Percentiles rank a stretch among this genome's conserved stretches.
phyloP scores from a whole-genome alignment of 2,797 vertebrate species.

The Margarornis squamiger region DNA sequence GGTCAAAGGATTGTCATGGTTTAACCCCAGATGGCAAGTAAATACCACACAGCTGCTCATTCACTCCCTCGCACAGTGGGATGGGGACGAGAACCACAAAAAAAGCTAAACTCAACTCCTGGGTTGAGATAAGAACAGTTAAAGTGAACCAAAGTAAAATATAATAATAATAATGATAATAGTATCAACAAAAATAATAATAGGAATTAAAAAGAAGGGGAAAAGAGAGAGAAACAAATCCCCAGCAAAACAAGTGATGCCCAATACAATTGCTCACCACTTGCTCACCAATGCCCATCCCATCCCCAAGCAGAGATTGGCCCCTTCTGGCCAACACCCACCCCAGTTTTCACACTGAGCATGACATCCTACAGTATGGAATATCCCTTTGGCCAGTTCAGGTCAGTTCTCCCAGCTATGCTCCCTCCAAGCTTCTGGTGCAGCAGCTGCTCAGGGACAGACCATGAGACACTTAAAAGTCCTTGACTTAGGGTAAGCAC shows the following conservation, averaged over 20 bases:
- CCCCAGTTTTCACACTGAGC: background rate
- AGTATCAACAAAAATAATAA: background rate
- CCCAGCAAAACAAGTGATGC: background rate
- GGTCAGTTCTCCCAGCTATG: background rate
- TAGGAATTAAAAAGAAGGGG: background rate
- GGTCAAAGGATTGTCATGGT: background rate
- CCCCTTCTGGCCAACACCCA: background rate
- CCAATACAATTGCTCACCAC: background rate
- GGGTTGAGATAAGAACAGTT: background rate
- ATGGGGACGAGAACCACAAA: background rate
- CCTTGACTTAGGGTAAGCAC: background rate
- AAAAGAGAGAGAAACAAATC: background rate
- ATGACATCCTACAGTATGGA: background rate
- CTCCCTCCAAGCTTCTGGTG: background rate
- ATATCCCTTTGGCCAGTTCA: background rate
- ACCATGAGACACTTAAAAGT: background rate
- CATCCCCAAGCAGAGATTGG: background rate
- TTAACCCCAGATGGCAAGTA: background rate
- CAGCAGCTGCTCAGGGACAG: background rate
- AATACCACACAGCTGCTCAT: background rate
- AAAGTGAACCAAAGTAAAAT: background rate
- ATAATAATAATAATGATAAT: background rate
- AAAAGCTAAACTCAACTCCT: background rate
- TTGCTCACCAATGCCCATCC: background rate
- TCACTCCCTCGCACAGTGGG: background rate